A percentile compares a stretch with the other conserved stretches of the same genome.
These are phyloP conservation scores for Lordiphosa andalusiaca DNA, from an alignment of 2,888 invertebrate genomes.

Conservation along the genomic window DNA sequence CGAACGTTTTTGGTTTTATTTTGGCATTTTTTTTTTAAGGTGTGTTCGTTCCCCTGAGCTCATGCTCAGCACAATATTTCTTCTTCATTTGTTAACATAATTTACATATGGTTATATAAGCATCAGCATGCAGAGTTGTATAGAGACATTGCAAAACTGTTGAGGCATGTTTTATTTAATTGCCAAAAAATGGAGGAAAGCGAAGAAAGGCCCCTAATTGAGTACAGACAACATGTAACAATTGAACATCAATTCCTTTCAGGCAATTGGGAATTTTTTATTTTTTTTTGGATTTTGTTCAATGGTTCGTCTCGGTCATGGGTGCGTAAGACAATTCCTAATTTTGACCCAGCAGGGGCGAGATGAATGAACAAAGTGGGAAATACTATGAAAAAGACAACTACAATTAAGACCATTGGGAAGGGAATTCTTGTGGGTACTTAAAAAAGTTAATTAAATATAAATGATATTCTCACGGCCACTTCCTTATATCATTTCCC, in stretches of 20 bases:
- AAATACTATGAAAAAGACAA: not conserved
- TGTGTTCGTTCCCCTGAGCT: constrained; percentile 60
- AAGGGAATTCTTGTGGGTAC: not conserved
- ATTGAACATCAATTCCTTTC: constrained; percentile 37
- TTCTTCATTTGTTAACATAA: constrained; percentile 68
- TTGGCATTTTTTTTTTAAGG: constrained; percentile 43
- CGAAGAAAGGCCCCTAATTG: constrained; percentile 50
- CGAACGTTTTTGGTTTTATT: no score
- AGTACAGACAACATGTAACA: constrained; percentile 40
- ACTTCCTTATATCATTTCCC: constrained; percentile 7
- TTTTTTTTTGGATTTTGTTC: constrained; percentile 25
- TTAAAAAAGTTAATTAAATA: constrained; percentile 1
- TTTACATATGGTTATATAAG: constrained; percentile 72
- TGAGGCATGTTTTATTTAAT: constrained; percentile 70
- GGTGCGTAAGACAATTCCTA: constrained; percentile 23
- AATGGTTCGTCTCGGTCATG: constrained; percentile 20
- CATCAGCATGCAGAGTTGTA: constrained; percentile 8
- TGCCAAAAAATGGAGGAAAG: constrained; percentile 43
- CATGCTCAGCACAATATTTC: constrained; percentile 60
- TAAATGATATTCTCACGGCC: not conserved
- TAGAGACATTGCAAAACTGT: constrained; percentile 41
- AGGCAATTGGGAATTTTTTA: constrained; percentile 31
- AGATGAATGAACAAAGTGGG: constrained; percentile 1
- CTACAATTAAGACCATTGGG: not conserved
- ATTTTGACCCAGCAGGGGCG: constrained; percentile 30